Evolutionary conservation across 2,888 invertebrate species (phyloP).

Genomic region (Cerastis leucographa): DNA sequence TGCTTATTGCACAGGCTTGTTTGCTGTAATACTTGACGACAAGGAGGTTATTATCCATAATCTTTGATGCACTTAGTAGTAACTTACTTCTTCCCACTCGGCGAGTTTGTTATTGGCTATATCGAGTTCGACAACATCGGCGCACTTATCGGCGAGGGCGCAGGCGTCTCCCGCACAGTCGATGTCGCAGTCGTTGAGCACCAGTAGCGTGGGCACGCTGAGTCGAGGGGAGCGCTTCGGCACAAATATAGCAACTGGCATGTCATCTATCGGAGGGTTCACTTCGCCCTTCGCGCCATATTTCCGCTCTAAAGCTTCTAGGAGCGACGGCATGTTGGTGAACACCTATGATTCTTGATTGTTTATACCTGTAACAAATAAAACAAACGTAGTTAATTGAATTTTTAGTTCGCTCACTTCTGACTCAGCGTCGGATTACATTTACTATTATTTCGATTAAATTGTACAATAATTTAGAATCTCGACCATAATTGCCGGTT

Average conservation of each 20-base stretch:
- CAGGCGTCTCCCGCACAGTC: slow-evolving; percentile 96
- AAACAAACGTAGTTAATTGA: background rate
- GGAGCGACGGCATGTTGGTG: slow-evolving; percentile 94
- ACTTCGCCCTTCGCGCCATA: slow-evolving; percentile 93
- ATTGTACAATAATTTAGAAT: slow-evolving; percentile 20
- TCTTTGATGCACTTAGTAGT: slow-evolving; percentile 8
- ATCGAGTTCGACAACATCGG: slow-evolving; percentile 97
- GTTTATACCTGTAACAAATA: slow-evolving; percentile 71
- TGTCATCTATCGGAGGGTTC: slow-evolving; percentile 91
- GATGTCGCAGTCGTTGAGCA: slow-evolving; percentile 97
- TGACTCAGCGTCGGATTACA: background rate
- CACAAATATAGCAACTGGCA: slow-evolving; percentile 96
- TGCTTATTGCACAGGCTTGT: slow-evolving; percentile 58
- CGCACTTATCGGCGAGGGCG: slow-evolving; percentile 95
- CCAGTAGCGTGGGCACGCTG: slow-evolving; percentile 95
- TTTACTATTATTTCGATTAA: slow-evolving; percentile 1
- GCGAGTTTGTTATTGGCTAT: slow-evolving; percentile 97
- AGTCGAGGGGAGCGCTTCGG: slow-evolving; percentile 95
- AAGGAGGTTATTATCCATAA: slow-evolving; percentile 41
- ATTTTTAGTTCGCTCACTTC: background rate
- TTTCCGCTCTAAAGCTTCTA: slow-evolving; percentile 97
- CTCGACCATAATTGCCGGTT: slow-evolving; percentile 23
- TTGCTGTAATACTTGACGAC: slow-evolving; percentile 42
- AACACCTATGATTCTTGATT: slow-evolving; percentile 40
- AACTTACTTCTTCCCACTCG: slow-evolving; percentile 96